Base-by-base conservation (phyloP, 2,797 vertebrate species). In the Chelidonichthys spinosus region DNA sequence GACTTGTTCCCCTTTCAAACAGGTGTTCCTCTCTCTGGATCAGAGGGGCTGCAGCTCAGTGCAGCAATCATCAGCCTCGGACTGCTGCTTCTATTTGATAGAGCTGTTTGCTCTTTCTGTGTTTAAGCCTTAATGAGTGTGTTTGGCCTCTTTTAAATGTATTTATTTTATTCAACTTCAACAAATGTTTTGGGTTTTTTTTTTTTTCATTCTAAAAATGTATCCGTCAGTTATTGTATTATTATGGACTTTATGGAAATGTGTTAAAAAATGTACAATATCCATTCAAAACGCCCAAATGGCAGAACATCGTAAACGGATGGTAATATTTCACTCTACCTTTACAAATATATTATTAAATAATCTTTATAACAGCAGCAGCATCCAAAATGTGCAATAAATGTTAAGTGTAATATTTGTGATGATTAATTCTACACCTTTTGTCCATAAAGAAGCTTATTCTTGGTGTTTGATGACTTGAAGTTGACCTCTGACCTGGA, bases 1-100 rank as follows among this genome's bases (percentile, higher is more conserved):
- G 3, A 55, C 1, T n/a, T 47, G 2, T 47, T 70, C 49, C 18
- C 11, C 32, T 14, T 6, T 40, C 7, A 2, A 47, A 52, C 74
- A 91, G 83, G 33, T 25, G 4, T 40, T 46, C 43, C 9, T 32
- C 0, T 54, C 5, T 87, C 87, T 65, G 82, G 86, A 59, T 82
- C 87, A 3, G 71, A 78, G 33, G 36, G 5, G 0, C 0, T 53
- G 18, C 67, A 50, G 54, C 70, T 76, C 43, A 56, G 37, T 65
- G 6, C 36, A 50, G 0, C 53, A 15, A 50, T 69, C 7, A 2
- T 73, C 50, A 50, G 8, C 32, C 36, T 72, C 43, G 59, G 60
- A 42, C 14, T 80, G 53, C 46, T 55, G 59, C 0, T 66, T 15
- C 42, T 69, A 11, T 14, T 69, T 17, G 5, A 40, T 62, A 67